These are phyloP conservation scores for Pecten maximus DNA, from an alignment of 2,888 invertebrate species.

Conservation along the genomic window DNA sequence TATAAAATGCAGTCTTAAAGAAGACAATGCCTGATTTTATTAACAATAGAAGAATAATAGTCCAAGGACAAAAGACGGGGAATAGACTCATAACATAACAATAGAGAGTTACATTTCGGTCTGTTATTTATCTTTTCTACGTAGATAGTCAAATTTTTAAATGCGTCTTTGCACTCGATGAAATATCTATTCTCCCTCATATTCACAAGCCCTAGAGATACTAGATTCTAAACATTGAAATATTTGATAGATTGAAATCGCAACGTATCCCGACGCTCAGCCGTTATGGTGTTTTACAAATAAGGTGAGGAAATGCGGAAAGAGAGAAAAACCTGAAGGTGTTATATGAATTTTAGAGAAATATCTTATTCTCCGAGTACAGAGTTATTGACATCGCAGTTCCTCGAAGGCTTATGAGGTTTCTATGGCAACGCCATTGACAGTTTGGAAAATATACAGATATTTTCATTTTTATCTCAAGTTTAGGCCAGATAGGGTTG, in stretches of 20 bases:
- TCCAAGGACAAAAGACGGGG: neutral
- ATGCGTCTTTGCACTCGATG: neutral
- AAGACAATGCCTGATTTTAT: neutral
- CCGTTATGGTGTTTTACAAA: neutral
- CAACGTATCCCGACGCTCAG: neutral
- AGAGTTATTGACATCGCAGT: neutral
- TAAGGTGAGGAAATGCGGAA: neutral
- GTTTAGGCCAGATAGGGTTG: neutral
- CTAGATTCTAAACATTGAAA: neutral
- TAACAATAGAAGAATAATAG: neutral
- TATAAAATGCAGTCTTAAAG: too few relatives aligned
- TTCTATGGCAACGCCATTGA: neutral
- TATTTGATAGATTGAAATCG: neutral
- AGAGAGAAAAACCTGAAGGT: neutral
- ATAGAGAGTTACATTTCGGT: neutral
- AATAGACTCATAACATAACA: too few relatives aligned
- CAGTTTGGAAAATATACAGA: neutral
- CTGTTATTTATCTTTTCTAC: neutral
- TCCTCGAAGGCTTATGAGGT: neutral
- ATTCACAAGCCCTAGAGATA: neutral
- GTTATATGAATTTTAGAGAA: slow-evolving; percentile 1
- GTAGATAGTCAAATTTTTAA: neutral
- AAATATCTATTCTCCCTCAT: neutral
- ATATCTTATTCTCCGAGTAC: neutral
- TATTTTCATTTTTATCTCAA: neutral